Base-by-base conservation (phyloP, 2,113 vertebrate species). In the Oreochromis spilurus region DNA sequence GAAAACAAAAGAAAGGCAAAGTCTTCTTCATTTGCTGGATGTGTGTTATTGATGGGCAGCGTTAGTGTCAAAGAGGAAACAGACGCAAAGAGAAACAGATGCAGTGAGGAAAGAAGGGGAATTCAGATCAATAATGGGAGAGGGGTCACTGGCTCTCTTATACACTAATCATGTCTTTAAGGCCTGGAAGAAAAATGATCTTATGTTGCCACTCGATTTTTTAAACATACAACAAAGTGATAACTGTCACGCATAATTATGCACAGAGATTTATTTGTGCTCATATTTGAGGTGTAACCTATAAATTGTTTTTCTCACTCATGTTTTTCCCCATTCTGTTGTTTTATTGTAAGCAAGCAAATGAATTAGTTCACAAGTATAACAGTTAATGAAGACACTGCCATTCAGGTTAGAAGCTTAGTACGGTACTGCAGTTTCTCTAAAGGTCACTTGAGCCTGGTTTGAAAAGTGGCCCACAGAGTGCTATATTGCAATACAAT, bases 101-200 rank as follows among this genome's bases (percentile, higher is more conserved):
- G 65, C 40, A 77, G 58, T 31, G 55, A 89, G 70, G 84, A 75
- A 52, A 89, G 84, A 91, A 48, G 60, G 53, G 16, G 79, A 82
- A 75, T 86, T 85, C 57, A 72, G 87, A 93, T 91, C 91, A 88
- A 91, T 93, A 85, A 81, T 45, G 70, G 29, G 29, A 87, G 86
- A 80, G 31, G 87, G 85, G 79, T 77, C 45, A 52, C 26, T 2
- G 9, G 31, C 81, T 72, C 43, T 82, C 24, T 82, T 48, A 84
- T 62, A 62, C 53, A 83, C 58, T 81, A 83, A 87, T 92, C 62
- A 89, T 43, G 83, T 83, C 60, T 87, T 91, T 40, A 79, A 79
- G 58, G 3, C 36, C 34, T 43, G 50, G 55, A 84, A 70, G 52
- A 67, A 84, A 57, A 2, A 55, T 36, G 70, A 54, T 58, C 78